Evolutionary conservation across 2,113 vertebrate species (phyloP).

Genomic region (Smithornis capensis): DNA sequence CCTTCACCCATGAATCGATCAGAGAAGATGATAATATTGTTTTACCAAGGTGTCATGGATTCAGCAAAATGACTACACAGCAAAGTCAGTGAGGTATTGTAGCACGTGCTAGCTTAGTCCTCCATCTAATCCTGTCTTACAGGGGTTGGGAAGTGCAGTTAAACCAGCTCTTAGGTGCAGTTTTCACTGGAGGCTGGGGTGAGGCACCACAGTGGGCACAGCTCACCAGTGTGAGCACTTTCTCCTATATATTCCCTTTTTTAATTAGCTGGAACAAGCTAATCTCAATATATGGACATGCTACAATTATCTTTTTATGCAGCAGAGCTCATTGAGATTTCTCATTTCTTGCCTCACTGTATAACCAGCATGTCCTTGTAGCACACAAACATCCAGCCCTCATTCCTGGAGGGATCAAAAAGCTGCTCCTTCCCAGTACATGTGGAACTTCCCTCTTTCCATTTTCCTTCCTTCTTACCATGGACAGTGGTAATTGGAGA

Average conservation of each 20-base stretch:
- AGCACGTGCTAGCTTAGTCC: neutral
- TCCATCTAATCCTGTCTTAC: neutral
- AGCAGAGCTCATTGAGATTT: neutral
- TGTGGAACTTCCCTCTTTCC: neutral
- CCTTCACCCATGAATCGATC: neutral
- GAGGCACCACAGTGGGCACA: neutral
- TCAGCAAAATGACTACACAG: neutral
- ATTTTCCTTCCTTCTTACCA: no score
- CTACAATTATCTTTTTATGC: neutral
- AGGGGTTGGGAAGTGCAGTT: neutral
- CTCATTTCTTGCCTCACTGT: neutral
- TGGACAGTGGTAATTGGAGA: neutral
- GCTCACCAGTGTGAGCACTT: neutral
- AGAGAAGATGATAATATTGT: conserved; percentile 6
- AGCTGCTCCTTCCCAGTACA: neutral
- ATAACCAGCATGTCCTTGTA: neutral
- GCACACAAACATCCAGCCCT: neutral
- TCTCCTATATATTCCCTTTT: neutral
- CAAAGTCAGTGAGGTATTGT: neutral
- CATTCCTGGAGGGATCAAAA: neutral
- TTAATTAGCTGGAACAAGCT: neutral
- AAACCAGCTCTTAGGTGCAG: neutral
- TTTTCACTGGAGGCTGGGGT: neutral
- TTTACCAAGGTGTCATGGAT: conserved; percentile 1
- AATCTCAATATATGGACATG: neutral